phyloP scores from a whole-genome alignment of 2,113 vertebrate species.

The Poeciliopsis retropinna region DNA sequence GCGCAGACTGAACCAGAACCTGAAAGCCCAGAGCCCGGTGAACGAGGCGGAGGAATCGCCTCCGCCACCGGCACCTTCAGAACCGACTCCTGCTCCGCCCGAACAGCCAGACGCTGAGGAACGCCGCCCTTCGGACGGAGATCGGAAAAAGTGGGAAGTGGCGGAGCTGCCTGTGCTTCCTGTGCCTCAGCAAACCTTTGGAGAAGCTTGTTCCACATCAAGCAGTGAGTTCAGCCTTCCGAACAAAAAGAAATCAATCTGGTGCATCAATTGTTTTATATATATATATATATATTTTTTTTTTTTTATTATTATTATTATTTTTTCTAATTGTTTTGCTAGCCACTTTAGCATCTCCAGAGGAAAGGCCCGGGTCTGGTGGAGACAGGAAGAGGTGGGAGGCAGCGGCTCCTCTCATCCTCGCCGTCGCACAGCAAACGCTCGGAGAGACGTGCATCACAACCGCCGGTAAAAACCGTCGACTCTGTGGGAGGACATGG shows the following conservation, averaged over 20 bases:
- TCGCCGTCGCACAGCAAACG: conserved; percentile 83
- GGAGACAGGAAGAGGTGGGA: conserved; percentile 93
- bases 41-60: conserved; percentile 53
- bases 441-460: conserved; percentile 82
- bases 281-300: too few species aligned
- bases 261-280: not conserved
- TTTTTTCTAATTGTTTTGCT: not conserved
- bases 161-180: conserved; percentile 83
- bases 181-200: conserved; percentile 79
- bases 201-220: conserved; percentile 75
- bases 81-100: conserved; percentile 30
- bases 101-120: conserved; percentile 45
- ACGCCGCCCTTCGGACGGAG: conserved; percentile 60
- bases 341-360: conserved; percentile 51
- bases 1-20: conserved; percentile 90
- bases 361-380: conserved; percentile 48
- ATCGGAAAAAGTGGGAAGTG: conserved; percentile 89
- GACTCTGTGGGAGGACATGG: not conserved
- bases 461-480: conserved; percentile 77
- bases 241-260: not conserved
- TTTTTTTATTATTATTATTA: too few species aligned
- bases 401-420: conserved; percentile 78
- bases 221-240: conserved; percentile 34
- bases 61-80: conserved; percentile 24
- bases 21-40: conserved; percentile 82